phyloP scores from a whole-genome alignment of 2,113 vertebrate genomes.

The Campylomormyrus numenius region DNA sequence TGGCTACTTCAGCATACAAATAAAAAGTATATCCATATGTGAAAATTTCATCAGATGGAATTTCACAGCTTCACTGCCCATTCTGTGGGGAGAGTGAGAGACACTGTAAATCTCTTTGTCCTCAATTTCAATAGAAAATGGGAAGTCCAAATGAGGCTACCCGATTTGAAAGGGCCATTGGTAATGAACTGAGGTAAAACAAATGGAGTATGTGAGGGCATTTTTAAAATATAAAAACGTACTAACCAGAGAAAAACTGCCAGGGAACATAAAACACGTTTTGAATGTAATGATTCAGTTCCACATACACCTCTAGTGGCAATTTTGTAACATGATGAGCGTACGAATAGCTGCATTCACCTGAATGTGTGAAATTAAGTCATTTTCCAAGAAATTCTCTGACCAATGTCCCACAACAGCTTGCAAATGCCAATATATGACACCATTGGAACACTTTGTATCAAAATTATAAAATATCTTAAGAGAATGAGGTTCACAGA shows the following conservation, averaged over 20 bases:
- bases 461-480: not conserved
- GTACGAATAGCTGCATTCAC: not conserved
- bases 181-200: constrained; percentile 20
- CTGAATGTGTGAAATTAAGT: constrained; percentile 5
- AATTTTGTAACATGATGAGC: not conserved
- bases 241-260: constrained; percentile 3
- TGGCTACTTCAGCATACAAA: constrained; percentile 12
- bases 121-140: constrained; percentile 20
- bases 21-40: constrained; percentile 12
- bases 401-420: not conserved
- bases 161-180: constrained; percentile 16
- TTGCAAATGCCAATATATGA: not conserved
- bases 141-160: constrained; percentile 10
- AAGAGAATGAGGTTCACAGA: not conserved
- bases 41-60: constrained; percentile 11
- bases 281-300: constrained; percentile 11
- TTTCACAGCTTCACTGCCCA: constrained; percentile 7
- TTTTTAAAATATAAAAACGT: constrained; percentile 17
- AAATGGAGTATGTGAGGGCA: constrained; percentile 17
- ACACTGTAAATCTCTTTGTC: constrained; percentile 22
- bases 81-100: not conserved
- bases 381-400: not conserved
- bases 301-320: constrained; percentile 3
- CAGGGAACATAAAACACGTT: constrained; percentile 10
- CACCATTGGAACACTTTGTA: not conserved